Evolutionary conservation across 1,140 invertebrate genomes (phyloP).

Genomic region (Nephila pilipes): DNA sequence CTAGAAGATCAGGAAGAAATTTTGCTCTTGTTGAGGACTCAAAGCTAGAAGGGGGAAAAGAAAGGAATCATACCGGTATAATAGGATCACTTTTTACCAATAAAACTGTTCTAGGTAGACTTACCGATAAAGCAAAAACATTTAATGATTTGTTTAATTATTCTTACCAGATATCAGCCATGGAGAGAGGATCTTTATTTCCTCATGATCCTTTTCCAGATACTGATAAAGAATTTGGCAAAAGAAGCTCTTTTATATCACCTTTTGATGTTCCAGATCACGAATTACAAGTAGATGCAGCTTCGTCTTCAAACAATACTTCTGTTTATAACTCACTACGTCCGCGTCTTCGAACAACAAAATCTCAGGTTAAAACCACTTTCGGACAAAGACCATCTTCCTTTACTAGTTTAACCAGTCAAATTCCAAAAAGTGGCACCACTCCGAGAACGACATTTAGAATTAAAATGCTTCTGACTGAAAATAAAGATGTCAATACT

Average conservation of each 20-base stretch:
- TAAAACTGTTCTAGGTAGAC: neutral
- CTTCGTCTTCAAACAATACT: neutral
- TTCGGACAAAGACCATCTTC: neutral
- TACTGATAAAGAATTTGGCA: neutral
- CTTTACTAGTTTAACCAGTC: neutral
- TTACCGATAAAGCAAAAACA: neutral
- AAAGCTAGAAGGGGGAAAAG: neutral
- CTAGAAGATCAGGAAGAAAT: neutral
- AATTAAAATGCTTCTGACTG: neutral
- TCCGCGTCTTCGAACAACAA: constrained; percentile 1
- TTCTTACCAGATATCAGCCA: constrained; percentile 42
- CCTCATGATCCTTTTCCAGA: constrained; percentile 37
- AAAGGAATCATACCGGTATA: neutral
- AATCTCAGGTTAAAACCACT: neutral
- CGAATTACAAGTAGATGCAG: neutral
- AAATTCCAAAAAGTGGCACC: neutral
- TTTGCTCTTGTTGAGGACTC: neutral
- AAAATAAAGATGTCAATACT: too few relatives aligned
- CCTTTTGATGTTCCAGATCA: neutral
- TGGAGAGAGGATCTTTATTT: constrained; percentile 50
- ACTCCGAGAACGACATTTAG: neutral
- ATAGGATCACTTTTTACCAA: neutral
- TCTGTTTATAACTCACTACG: constrained; percentile 48
- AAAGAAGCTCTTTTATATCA: neutral
- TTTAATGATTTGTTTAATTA: constrained; percentile 46